Evolutionary conservation across 2,888 invertebrate genomes (phyloP).

Genomic region (Nomada flava): DNA sequence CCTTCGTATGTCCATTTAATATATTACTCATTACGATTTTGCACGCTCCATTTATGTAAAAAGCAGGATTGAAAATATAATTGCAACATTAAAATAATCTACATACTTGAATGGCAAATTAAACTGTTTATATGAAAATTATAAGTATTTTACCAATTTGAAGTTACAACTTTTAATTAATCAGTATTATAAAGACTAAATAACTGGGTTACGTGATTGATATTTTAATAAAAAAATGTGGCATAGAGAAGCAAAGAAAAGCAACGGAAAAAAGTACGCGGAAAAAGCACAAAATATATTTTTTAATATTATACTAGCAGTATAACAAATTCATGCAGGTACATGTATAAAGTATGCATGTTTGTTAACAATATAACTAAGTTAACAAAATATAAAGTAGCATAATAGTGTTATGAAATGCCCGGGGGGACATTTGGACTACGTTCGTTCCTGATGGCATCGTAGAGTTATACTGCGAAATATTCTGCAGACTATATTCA

Average conservation of each 20-base stretch:
- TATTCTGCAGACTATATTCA: constrained; percentile 66
- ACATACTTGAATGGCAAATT: neutral
- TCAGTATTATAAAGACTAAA: neutral
- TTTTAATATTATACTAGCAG: neutral
- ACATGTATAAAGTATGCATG: neutral
- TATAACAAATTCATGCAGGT: neutral
- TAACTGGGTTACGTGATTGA: neutral
- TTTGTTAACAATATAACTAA: neutral
- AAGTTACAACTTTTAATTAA: neutral
- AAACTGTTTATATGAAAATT: neutral
- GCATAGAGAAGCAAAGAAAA: neutral
- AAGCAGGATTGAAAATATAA: neutral
- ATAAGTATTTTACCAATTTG: neutral
- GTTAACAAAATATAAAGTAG: neutral
- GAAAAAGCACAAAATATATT: neutral
- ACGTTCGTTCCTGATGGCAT: constrained; percentile 58
- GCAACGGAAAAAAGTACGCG: neutral
- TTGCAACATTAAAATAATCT: neutral
- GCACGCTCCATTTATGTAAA: neutral
- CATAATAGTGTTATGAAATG: neutral
- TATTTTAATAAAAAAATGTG: neutral
- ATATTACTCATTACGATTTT: neutral
- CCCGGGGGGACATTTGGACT: constrained; percentile 43
- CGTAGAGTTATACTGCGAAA: constrained; percentile 66
- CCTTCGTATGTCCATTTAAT: neutral